Evolutionary conservation across 2,888 invertebrate species (phyloP), one percentile per base, ranked within the genome.

Genomic region (Neoascia interrupta): DNA sequence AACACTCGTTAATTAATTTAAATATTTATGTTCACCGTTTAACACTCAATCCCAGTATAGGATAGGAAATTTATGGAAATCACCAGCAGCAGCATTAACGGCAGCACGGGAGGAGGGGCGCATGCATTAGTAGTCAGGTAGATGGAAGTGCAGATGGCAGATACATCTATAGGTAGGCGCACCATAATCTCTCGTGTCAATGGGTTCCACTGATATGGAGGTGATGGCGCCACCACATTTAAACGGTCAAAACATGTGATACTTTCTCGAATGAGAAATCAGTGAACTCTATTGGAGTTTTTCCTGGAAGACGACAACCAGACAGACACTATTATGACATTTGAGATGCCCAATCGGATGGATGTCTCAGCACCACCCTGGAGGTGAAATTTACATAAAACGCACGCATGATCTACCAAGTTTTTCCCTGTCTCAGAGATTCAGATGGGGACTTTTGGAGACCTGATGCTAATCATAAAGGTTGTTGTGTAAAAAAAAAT

Each of bases 11-110:
- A 76, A 76, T 76, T 76, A 76, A 76, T 76, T 76, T 76, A 76
- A 76, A 76, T 76, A 76, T 76, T 76, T 76, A 76, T 76, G 76
- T 76, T 76, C 76, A 72, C 76, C 64, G 76, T 76, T 76, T 76
- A 76, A 76, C 76, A 76, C 76, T 76, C 76, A 76, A 76, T 76
- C 76, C 34, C 53, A 66, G 53, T 47, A 39, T 53, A 60, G 64
- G 64, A 72, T 76, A 60, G 72, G 41, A 76, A 76, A 76, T 76
- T 76, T 76, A 76, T 76, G 76, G 76, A 76, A 76, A 76, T 72
- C 70, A 72, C 64, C 58, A 23, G 45, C 60, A 63, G 53, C 64
- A 53, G 63, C 56, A 60, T 34, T 56, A 56, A 47, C 76, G 13
- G 76, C 72, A 76, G 72, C 72, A 39, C 58, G 16, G 13, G 54